These are phyloP conservation scores for Phortica okadai DNA, from an alignment of 2,888 invertebrate species.

Conservation along the genomic window DNA sequence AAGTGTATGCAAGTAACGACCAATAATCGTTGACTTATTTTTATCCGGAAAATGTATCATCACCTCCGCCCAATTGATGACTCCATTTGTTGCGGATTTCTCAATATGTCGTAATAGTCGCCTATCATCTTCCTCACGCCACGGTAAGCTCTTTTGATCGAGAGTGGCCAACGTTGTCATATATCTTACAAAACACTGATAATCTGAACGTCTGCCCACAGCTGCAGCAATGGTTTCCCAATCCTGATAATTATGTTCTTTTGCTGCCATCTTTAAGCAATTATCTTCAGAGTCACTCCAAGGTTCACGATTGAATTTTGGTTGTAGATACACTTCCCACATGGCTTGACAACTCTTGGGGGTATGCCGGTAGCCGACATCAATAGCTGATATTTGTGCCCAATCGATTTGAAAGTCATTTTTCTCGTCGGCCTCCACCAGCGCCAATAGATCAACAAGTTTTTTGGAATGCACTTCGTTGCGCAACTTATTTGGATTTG, in stretches of 20 bases:
- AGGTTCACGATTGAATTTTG: constrained; percentile 80
- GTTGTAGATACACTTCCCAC: constrained; percentile 85
- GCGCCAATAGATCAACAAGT: constrained; percentile 49
- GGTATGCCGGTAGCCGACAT: constrained; percentile 79
- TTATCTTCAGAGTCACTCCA: constrained; percentile 79
- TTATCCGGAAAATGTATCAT: constrained; percentile 80
- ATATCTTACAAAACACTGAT: constrained; percentile 84
- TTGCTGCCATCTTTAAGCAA: constrained; percentile 74
- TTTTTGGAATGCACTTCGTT: constrained; percentile 51
- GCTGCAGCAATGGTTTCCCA: constrained; percentile 82
- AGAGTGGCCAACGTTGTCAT: constrained; percentile 76
- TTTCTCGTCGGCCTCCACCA: constrained; percentile 43
- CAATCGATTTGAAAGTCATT: constrained; percentile 72
- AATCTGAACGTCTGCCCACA: constrained; percentile 81
- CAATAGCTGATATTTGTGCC: constrained; percentile 67
- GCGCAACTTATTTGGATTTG: constrained; percentile 29
- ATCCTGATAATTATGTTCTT: constrained; percentile 78
- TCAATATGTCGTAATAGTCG: constrained; percentile 81
- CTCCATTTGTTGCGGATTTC: constrained; percentile 80
- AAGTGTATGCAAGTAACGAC: constrained; percentile 77
- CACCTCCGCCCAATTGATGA: constrained; percentile 86
- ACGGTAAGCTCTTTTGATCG: constrained; percentile 68
- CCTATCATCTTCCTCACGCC: constrained; percentile 84
- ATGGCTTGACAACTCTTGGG: constrained; percentile 82
- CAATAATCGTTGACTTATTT: constrained; percentile 82